Evolutionary conservation across 92 coral and sea anemone species (phyloP).

Genomic region (Nematostella vectensis): DNA sequence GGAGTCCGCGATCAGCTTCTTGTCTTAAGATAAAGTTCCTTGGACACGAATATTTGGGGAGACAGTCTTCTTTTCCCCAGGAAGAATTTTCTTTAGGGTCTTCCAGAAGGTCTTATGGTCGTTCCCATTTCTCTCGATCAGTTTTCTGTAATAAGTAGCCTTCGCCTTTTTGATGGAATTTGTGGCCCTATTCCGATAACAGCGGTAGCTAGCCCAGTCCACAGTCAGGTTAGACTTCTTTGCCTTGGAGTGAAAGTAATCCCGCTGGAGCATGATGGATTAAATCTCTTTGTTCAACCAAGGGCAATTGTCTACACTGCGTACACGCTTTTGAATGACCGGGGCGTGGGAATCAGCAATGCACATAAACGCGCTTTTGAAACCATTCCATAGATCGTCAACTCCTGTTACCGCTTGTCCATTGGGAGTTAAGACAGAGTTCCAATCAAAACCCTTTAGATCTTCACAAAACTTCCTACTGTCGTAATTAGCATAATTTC

Average conservation of each 20-base stretch:
- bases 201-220: constrained; percentile 24
- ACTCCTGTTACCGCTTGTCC: constrained; percentile 23
- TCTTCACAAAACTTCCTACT: constrained; percentile 22
- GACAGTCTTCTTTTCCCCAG: constrained; percentile 30
- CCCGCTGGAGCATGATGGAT: constrained; percentile 33
- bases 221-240: constrained; percentile 18
- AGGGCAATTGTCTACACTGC: constrained; percentile 33
- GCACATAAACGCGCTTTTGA: constrained; percentile 23
- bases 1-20: constrained; percentile 20
- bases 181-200: neutral
- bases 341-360: constrained; percentile 47
- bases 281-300: constrained; percentile 40
- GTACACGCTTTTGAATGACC: constrained; percentile 37
- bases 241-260: constrained; percentile 23
- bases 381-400: constrained; percentile 26
- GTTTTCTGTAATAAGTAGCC: constrained; percentile 20
- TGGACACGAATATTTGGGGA: constrained; percentile 18
- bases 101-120: constrained; percentile 43
- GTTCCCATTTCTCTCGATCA: constrained; percentile 19
- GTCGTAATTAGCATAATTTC: constrained; percentile 40
- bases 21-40: constrained; percentile 10
- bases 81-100: constrained; percentile 32
- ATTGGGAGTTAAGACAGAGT: constrained; percentile 20
- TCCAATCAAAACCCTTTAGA: constrained; percentile 33
- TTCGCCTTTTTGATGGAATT: too few species aligned